Evolutionary conservation across 2,888 invertebrate species (phyloP).

Genomic region (Lysandra bellargus): DNA sequence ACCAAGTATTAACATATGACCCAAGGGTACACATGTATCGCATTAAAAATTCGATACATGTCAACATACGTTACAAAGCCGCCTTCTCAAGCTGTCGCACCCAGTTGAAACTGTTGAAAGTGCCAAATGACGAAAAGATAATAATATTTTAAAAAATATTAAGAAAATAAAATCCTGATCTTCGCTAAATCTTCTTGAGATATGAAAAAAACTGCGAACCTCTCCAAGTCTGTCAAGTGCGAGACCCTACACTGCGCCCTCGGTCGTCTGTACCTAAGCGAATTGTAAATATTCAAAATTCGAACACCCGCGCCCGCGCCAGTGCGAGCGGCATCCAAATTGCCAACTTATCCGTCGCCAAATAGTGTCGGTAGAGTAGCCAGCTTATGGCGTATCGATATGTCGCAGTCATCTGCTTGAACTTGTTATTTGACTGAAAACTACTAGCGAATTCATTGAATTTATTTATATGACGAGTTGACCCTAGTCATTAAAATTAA

Average conservation of each 20-base stretch:
- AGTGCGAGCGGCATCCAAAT: conserved; percentile 67
- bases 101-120: neutral
- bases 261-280: conserved; percentile 42
- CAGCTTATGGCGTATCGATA: conserved; percentile 31
- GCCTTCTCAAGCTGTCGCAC: neutral
- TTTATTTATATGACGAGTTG: too few species aligned
- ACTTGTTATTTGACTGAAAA: too few species aligned
- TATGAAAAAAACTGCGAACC: neutral
- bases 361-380: conserved; percentile 42
- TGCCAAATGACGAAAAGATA: neutral
- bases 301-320: conserved; percentile 48
- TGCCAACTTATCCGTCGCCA: conserved; percentile 58
- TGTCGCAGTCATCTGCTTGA: neutral
- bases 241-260: neutral
- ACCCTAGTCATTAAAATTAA: too few species aligned
- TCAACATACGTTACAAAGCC: too few species aligned
- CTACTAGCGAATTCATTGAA: too few species aligned
- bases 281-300: conserved; percentile 60
- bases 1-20: neutral
- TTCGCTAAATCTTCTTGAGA: neutral
- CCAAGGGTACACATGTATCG: neutral
- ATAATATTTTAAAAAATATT: neutral
- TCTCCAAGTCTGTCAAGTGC: neutral
- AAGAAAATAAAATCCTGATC: neutral
- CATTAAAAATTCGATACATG: neutral